Evolutionary conservation across 92 coral and sea anemone species (phyloP).

Genomic region (Parazoanthus atlanticus): DNA sequence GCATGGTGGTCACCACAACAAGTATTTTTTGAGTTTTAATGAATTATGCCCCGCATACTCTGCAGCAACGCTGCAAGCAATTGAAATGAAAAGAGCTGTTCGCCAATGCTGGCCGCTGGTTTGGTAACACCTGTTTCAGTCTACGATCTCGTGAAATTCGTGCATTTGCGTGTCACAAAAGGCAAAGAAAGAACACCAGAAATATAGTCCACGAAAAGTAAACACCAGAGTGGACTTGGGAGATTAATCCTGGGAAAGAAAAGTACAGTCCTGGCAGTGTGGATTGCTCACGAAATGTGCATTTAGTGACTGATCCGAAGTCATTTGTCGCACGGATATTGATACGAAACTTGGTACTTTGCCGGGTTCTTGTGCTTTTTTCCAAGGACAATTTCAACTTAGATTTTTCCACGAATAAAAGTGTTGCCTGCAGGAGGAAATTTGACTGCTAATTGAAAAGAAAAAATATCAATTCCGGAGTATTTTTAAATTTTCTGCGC

Average conservation of each 20-base stretch:
- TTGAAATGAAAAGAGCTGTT: background rate
- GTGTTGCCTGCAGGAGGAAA: background rate
- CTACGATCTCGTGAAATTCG: background rate
- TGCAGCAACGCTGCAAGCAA: background rate
- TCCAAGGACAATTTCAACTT: background rate
- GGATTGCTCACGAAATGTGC: conserved; percentile 9
- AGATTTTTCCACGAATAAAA: conserved; percentile 8
- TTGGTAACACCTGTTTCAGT: conserved; percentile 7
- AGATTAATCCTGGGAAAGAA: background rate
- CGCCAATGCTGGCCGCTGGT: background rate
- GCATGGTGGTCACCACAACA: conserved; percentile 11
- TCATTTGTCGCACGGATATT: conserved; percentile 6
- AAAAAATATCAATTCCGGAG: background rate
- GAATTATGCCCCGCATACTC: background rate
- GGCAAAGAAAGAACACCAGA: conserved; percentile 2
- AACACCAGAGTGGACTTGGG: background rate
- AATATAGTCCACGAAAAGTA: conserved; percentile 13
- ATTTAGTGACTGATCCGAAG: conserved; percentile 11
- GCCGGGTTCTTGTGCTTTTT: conserved; percentile 5
- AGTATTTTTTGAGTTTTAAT: background rate
- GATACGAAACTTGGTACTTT: background rate
- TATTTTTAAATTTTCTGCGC: background rate
- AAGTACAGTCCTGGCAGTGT: conserved; percentile 7
- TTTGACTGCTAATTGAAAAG: conserved; percentile 3
- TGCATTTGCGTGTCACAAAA: conserved; percentile 11